Percentiles rank a stretch among this genome's conserved stretches.
These are phyloP conservation scores for Acanthosepion esculentum DNA, from an alignment of 2,888 invertebrate species.

Conservation along the genomic window DNA sequence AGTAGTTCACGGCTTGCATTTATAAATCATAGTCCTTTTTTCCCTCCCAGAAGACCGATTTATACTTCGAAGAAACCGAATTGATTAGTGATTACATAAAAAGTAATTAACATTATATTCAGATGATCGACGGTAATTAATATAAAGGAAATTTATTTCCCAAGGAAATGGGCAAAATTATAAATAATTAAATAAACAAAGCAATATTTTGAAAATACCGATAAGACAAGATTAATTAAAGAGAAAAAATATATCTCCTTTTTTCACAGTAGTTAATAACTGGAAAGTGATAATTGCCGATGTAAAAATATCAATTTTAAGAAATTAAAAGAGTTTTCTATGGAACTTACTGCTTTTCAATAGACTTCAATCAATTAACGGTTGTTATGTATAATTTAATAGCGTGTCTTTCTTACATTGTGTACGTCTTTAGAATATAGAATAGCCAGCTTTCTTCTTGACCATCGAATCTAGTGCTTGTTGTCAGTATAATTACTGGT, in stretches of 20 bases:
- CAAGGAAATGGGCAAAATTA: neutral
- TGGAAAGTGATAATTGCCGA: neutral
- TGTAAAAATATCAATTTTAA: neutral
- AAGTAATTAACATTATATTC: constrained; percentile 1
- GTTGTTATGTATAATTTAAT: neutral
- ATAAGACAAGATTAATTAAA: neutral
- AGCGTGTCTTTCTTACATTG: neutral
- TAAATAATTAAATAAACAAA: neutral
- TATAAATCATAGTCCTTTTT: neutral
- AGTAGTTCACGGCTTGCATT: neutral
- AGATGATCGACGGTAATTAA: neutral
- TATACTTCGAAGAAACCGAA: neutral
- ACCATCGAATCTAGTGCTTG: too few relatives aligned
- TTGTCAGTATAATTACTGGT: too few relatives aligned
- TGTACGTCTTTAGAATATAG: neutral
- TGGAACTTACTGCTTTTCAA: too few relatives aligned
- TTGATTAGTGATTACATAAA: neutral
- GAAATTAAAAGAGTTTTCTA: too few relatives aligned
- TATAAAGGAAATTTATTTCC: neutral
- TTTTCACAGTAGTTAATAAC: neutral
- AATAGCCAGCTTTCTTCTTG: neutral
- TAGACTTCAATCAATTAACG: too few relatives aligned
- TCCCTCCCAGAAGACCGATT: neutral
- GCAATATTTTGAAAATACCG: neutral
- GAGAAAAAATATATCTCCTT: neutral